phyloP scores from a whole-genome alignment of 2,113 vertebrate species.

The Lepisosteus oculatus region DNA sequence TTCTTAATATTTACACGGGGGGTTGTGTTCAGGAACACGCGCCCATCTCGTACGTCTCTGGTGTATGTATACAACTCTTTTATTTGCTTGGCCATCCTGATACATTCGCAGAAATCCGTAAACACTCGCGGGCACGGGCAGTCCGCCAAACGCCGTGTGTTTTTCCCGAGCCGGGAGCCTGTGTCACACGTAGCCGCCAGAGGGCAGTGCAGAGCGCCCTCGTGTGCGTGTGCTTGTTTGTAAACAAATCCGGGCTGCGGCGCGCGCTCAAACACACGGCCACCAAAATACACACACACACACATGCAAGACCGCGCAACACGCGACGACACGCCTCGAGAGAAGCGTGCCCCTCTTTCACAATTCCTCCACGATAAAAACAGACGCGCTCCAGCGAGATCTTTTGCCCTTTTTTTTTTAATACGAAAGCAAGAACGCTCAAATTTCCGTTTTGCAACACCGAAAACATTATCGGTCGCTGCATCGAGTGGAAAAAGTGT shows the following conservation, averaged over 20 bases:
- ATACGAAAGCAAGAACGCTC: not conserved
- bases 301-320: not conserved
- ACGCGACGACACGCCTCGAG: constrained; percentile 20
- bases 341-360: constrained; percentile 24
- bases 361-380: constrained; percentile 12
- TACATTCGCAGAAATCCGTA: no score
- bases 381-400: constrained; percentile 3
- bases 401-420: not conserved
- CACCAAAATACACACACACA: constrained; percentile 9
- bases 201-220: constrained; percentile 29
- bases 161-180: constrained; percentile 26
- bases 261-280: constrained; percentile 2
- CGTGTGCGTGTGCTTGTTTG: constrained; percentile 51
- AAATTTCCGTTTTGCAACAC: constrained; percentile 21
- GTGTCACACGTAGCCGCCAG: constrained; percentile 33
- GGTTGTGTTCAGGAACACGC: no score
- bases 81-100: no score
- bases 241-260: constrained; percentile 63
- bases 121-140: no score
- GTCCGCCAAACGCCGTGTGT: no score
- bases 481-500: constrained; percentile 1
- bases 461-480: not conserved
- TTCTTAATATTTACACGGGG: no score
- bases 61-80: no score
- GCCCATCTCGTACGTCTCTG: no score